phyloP scores from a whole-genome alignment of 1,140 invertebrate genomes.

The Lerema accius region DNA sequence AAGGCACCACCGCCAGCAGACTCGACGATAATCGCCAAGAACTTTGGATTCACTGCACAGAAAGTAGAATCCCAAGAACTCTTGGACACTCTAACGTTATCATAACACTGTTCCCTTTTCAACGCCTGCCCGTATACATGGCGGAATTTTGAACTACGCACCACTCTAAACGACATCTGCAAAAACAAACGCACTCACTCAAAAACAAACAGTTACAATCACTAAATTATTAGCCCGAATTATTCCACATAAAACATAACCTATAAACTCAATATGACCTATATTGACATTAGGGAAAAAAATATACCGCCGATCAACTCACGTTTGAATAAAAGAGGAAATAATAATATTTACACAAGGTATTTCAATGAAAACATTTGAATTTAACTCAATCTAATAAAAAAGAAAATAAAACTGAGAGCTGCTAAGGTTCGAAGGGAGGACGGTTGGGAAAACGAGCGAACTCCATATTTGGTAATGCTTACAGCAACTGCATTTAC shows the following conservation, averaged over 20 bases:
- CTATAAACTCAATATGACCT: constrained; percentile 73
- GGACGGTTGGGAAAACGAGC: constrained; percentile 82
- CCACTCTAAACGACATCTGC: constrained; percentile 97
- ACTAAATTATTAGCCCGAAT: constrained; percentile 55
- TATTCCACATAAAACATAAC: constrained; percentile 77
- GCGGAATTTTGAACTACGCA: constrained; percentile 98
- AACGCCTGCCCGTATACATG: constrained; percentile 98
- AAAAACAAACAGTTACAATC: constrained; percentile 56
- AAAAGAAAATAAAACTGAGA: constrained; percentile 76
- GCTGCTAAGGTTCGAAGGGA: constrained; percentile 79
- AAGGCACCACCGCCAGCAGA: constrained; percentile 99
- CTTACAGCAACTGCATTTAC: constrained; percentile 75
- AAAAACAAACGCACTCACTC: constrained; percentile 67
- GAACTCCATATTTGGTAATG: constrained; percentile 84
- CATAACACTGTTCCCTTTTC: constrained; percentile 99
- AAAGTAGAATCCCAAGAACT: constrained; percentile 99
- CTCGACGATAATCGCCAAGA: constrained; percentile 99
- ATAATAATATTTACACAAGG: constrained; percentile 70
- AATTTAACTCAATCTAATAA: constrained; percentile 65
- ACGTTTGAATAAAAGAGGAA: constrained; percentile 72
- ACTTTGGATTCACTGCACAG: constrained; percentile 99
- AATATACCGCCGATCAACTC: constrained; percentile 60
- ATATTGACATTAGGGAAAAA: constrained; percentile 69
- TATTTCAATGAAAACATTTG: constrained; percentile 78
- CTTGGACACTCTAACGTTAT: constrained; percentile 99